Conservation (phyloP, 2,888 invertebrate genomes). For the Drosophila austrosaltans region DNA sequence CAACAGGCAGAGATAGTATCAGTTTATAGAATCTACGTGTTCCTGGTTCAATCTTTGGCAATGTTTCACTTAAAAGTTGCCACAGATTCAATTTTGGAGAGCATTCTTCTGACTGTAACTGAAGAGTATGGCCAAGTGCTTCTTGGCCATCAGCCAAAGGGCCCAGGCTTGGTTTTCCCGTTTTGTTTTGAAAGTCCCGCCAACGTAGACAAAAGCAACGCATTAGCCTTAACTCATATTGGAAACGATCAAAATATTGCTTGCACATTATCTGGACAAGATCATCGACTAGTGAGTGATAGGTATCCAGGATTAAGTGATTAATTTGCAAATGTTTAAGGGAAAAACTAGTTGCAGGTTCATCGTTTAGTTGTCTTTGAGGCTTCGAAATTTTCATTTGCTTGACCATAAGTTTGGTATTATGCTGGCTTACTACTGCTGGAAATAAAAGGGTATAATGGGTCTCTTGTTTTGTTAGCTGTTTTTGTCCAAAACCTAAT, state of each 20-base stretch:
- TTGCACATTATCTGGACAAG: slow-evolving; percentile 6
- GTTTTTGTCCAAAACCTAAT: no score
- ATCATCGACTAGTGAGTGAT: slow-evolving; percentile 29
- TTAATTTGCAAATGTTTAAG: slow-evolving; percentile 2
- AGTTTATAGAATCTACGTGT: slow-evolving; percentile 76
- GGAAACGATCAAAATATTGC: slow-evolving; percentile 32
- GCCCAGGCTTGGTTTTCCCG: slow-evolving; percentile 17
- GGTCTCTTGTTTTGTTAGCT: no score
- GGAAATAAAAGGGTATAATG: no score
- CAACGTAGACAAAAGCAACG: slow-evolving; percentile 84
- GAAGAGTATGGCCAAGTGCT: slow-evolving; percentile 14
- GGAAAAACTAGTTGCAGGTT: slow-evolving; percentile 30
- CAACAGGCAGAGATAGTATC: slow-evolving; percentile 73
- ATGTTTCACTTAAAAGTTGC: slow-evolving; percentile 54
- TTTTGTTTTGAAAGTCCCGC: slow-evolving; percentile 66
- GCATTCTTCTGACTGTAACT: slow-evolving; percentile 27
- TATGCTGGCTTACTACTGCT: no score
- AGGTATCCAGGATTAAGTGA: not conserved
- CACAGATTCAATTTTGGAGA: slow-evolving; percentile 73
- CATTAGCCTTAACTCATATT: slow-evolving; percentile 78
- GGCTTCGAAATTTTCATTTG: not conserved
- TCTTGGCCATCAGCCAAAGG: slow-evolving; percentile 20
- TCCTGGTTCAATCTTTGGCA: slow-evolving; percentile 41
- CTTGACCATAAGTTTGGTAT: no score
- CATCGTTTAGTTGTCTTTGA: slow-evolving; percentile 9